Evolutionary conservation across 2,888 invertebrate genomes (phyloP).

Genomic region (Agonopterix alstromeriana): DNA sequence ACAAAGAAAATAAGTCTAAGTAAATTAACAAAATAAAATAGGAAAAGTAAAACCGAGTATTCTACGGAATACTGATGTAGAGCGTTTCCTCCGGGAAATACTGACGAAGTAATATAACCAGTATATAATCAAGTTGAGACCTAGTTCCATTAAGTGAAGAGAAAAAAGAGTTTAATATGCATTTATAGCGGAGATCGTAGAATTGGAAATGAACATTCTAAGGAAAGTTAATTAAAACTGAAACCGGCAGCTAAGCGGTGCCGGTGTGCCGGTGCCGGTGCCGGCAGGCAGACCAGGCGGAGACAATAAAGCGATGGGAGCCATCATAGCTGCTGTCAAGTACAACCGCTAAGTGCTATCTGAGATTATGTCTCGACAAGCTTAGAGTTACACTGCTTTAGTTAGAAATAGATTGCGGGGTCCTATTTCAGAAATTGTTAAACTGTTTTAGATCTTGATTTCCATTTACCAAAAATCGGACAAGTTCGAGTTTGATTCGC

Average conservation of each 20-base stretch:
- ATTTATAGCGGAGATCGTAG: constrained; percentile 24
- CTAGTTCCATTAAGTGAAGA: constrained; percentile 29
- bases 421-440: no score
- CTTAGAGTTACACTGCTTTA: constrained; percentile 13
- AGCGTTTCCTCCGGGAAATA: constrained; percentile 38
- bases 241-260: constrained; percentile 28
- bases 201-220: constrained; percentile 52
- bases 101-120: constrained; percentile 36
- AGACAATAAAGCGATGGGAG: constrained; percentile 50
- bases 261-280: not conserved
- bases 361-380: constrained; percentile 39
- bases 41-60: constrained; percentile 15
- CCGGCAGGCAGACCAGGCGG: not conserved
- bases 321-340: constrained; percentile 52
- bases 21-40: not conserved
- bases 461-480: no score
- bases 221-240: constrained; percentile 63
- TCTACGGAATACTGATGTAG: constrained; percentile 30
- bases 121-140: constrained; percentile 42
- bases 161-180: constrained; percentile 30
- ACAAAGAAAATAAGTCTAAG: no score
- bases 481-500: no score
- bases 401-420: no score
- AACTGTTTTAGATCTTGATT: no score
- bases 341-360: constrained; percentile 40